Evolutionary conservation across 1,140 invertebrate genomes (phyloP).

Genomic region (Bombyx mori): DNA sequence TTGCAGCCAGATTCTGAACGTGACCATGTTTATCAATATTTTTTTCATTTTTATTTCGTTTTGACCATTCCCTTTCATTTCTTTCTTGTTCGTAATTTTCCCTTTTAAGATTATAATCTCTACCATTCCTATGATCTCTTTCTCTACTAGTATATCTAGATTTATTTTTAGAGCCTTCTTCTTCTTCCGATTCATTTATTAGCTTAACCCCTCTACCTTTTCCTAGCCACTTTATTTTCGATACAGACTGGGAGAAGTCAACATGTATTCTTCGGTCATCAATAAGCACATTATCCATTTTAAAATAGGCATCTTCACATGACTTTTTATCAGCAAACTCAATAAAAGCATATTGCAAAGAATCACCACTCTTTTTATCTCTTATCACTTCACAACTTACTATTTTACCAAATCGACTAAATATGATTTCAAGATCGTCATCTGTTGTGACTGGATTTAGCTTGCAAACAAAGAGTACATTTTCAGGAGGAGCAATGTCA

Average conservation of each 20-base stretch:
- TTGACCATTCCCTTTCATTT: too few relatives aligned
- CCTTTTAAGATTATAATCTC: conserved; percentile 16
- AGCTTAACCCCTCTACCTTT: conserved; percentile 82
- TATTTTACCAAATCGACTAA: conserved; percentile 96
- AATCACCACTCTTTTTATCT: conserved; percentile 94
- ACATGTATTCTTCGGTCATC: conserved; percentile 99
- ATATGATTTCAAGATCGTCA: conserved; percentile 98
- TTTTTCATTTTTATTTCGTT: too few relatives aligned
- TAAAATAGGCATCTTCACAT: conserved; percentile 99
- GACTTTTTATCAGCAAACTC: conserved; percentile 96
- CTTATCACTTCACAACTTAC: conserved; percentile 97
- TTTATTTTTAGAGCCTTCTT: conserved; percentile 16
- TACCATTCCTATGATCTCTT: conserved; percentile 17
- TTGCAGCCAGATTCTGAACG: too few relatives aligned
- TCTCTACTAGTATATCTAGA: conserved; percentile 17
- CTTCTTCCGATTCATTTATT: conserved; percentile 39
- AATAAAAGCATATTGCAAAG: conserved; percentile 99
- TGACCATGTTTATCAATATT: too few relatives aligned
- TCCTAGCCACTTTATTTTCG: conserved; percentile 90
- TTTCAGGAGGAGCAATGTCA: conserved; percentile 98
- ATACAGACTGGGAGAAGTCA: conserved; percentile 98
- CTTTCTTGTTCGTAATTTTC: conserved; percentile 1
- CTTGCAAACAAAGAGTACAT: conserved; percentile 99
- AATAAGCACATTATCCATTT: conserved; percentile 99
- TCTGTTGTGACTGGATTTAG: conserved; percentile 99